A percentile compares a stretch with the other conserved stretches of the same genome.
Evolutionary conservation across 1,140 invertebrate genomes (phyloP).

Genomic region (Pseudomyrmex concolor): DNA sequence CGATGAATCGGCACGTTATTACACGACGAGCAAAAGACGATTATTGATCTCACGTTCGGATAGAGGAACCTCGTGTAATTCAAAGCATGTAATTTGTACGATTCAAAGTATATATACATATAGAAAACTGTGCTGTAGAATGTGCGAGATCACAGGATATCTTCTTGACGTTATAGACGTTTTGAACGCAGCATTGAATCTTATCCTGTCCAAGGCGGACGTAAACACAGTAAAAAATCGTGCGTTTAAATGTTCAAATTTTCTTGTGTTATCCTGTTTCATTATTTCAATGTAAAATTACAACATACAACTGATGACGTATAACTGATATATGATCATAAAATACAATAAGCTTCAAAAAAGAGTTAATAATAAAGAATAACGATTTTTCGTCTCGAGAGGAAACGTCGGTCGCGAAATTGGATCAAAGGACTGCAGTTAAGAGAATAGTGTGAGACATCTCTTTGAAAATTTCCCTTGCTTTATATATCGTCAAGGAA

Average conservation of each 20-base stretch:
- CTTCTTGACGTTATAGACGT: neutral
- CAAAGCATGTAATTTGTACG: neutral
- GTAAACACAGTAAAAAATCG: too few relatives aligned
- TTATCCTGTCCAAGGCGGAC: too few relatives aligned
- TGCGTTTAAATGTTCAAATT: too few relatives aligned
- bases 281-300: too few relatives aligned
- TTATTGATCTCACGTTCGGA: conserved; percentile 42
- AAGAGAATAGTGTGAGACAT: neutral
- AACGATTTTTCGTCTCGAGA: too few relatives aligned
- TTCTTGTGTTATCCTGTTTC: too few relatives aligned
- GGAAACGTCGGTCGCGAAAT: neutral
- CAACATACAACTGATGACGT: too few relatives aligned
- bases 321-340: neutral
- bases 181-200: too few relatives aligned
- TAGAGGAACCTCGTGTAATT: too few relatives aligned
- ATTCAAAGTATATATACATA: conserved; percentile 13
- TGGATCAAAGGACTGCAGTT: neutral
- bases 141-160: neutral
- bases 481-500: conserved; percentile 20
- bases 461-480: too few relatives aligned
- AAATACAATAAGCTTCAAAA: neutral
- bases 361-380: too few relatives aligned
- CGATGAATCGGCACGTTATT: neutral
- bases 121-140: neutral
- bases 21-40: neutral